Evolutionary conservation across 2,888 invertebrate species (phyloP).

Genomic region (Baccha elongata): DNA sequence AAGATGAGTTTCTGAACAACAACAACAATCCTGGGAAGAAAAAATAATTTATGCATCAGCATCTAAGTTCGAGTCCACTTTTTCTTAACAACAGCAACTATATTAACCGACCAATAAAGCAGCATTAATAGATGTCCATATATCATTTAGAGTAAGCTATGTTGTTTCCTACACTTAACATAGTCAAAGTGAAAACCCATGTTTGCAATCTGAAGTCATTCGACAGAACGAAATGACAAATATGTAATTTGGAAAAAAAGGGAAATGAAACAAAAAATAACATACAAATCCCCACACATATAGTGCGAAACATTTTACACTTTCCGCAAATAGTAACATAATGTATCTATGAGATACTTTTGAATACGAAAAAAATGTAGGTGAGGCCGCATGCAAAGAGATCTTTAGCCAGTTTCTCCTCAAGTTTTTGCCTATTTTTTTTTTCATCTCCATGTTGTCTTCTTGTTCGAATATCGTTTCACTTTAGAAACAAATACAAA

Average conservation of each 20-base stretch:
- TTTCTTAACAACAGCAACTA: conserved; percentile 20
- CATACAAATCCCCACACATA: conserved; percentile 16
- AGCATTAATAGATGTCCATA: conserved; percentile 18
- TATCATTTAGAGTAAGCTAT: conserved; percentile 37
- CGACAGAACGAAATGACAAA: conserved; percentile 65
- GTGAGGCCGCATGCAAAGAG: conserved; percentile 68
- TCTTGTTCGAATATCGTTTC: conserved; percentile 50
- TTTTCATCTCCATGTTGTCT: conserved; percentile 44
- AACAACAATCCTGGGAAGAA: conserved; percentile 25
- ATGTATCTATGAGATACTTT: conserved; percentile 45
- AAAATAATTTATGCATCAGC: conserved; percentile 57
- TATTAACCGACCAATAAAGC: neutral
- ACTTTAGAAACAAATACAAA: conserved; percentile 32
- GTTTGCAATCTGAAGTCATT: conserved; percentile 46
- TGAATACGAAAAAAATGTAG: conserved; percentile 44
- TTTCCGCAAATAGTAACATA: conserved; percentile 52
- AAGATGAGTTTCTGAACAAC: conserved; percentile 29
- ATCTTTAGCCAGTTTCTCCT: conserved; percentile 45
- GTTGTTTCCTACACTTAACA: conserved; percentile 28
- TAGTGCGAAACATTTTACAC: conserved; percentile 57
- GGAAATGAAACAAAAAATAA: conserved; percentile 12
- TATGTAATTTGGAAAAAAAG: conserved; percentile 43
- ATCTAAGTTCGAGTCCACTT: conserved; percentile 38
- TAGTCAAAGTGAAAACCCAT: conserved; percentile 59
- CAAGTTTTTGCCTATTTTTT: conserved; percentile 41